phyloP scores from a whole-genome alignment of 2,888 invertebrate genomes.

The Drosophila quasianomalipes region DNA sequence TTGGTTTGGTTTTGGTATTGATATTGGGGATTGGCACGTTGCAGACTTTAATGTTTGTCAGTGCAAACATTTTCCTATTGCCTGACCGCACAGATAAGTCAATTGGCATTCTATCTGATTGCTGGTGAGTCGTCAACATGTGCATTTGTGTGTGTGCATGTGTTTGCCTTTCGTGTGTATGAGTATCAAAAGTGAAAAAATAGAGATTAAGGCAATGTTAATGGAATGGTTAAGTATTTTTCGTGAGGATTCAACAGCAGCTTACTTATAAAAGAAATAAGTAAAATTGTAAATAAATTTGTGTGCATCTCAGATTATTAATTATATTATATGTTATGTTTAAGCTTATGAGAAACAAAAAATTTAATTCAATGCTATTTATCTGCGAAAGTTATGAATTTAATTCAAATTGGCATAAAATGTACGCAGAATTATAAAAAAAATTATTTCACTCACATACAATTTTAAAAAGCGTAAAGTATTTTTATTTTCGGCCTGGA shows the following conservation, averaged over 20 bases:
- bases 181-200: neutral
- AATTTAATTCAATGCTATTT: neutral
- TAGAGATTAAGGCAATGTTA: neutral
- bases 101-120: constrained; percentile 68
- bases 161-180: constrained; percentile 21
- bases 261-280: neutral
- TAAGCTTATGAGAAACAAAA: neutral
- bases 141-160: neutral
- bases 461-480: neutral
- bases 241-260: neutral
- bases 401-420: neutral
- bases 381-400: neutral
- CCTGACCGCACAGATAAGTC: constrained; percentile 75
- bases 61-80: constrained; percentile 70
- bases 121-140: constrained; percentile 25
- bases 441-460: neutral
- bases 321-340: neutral
- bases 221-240: constrained; percentile 5
- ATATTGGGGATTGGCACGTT: constrained; percentile 24
- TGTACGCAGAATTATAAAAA: neutral
- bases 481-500: neutral
- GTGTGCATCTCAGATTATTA: neutral
- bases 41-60: constrained; percentile 66
- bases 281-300: neutral
- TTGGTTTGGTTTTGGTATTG: constrained; percentile 5